phyloP scores from a whole-genome alignment of 2,797 vertebrate species.

The Trichosurus vulpecula region DNA sequence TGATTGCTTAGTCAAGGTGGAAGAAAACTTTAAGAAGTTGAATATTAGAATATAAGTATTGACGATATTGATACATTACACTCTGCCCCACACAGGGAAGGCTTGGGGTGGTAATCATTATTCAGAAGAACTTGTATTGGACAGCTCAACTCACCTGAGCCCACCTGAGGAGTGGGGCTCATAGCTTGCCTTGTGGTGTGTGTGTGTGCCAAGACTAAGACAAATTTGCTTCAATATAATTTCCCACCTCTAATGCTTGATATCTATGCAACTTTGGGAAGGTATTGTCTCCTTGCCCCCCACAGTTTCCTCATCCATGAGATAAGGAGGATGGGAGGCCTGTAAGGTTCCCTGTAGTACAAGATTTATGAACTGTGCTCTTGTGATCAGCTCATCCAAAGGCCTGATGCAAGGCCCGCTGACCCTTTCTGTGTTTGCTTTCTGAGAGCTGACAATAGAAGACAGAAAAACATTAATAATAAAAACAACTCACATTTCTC shows the following conservation, averaged over 20 bases:
- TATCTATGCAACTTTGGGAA: neutral
- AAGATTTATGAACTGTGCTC: neutral
- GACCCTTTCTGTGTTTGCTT: conserved; percentile 42
- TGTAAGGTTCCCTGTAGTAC: neutral
- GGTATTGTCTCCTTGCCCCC: neutral
- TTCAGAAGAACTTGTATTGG: neutral
- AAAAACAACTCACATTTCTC: neutral
- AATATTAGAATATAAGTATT: neutral
- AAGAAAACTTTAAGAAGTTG: neutral
- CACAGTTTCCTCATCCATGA: neutral
- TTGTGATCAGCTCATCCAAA: neutral
- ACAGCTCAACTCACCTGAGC: neutral
- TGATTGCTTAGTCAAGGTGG: neutral
- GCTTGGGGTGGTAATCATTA: neutral
- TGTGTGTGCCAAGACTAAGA: neutral
- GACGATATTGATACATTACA: neutral
- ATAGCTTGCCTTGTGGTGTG: neutral
- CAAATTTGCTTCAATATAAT: neutral
- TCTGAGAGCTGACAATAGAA: conserved; percentile 48
- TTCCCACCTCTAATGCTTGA: neutral
- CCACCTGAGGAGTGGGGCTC: neutral
- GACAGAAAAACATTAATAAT: neutral
- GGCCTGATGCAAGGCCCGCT: neutral
- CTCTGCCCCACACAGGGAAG: neutral
- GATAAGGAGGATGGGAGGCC: neutral